Percentiles rank a stretch among this genome's conserved stretches.
These are phyloP conservation scores for Lobophora halterata DNA, from an alignment of 2,888 invertebrate genomes.

Conservation along the genomic window DNA sequence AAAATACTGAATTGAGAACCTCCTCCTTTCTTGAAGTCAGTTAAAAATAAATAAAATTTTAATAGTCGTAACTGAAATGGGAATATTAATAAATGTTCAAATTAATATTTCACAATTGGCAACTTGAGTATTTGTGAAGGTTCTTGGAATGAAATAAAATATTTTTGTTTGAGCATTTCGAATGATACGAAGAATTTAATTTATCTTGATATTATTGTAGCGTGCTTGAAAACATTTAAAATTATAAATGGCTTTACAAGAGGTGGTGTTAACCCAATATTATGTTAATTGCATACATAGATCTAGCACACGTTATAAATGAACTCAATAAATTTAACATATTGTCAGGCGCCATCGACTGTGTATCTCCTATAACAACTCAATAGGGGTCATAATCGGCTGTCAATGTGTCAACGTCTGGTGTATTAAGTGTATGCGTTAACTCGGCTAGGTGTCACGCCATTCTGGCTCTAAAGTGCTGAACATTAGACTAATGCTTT, in stretches of 20 bases:
- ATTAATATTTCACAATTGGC: conserved; percentile 28
- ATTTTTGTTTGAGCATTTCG: too few relatives aligned
- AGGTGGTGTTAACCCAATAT: conserved; percentile 18
- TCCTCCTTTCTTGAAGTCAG: too few relatives aligned
- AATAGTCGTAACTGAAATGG: conserved; percentile 45
- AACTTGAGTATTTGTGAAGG: conserved; percentile 9
- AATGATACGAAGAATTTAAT: too few relatives aligned
- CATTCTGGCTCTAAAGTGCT: conserved; percentile 61
- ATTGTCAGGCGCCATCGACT: conserved; percentile 43
- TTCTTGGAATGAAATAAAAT: conserved; percentile 11
- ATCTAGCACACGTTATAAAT: conserved; percentile 41
- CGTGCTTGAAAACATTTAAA: too few relatives aligned
- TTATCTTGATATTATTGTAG: too few relatives aligned
- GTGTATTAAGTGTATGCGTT: conserved; percentile 53
- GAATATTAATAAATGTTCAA: conserved; percentile 41
- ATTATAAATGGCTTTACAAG: conserved; percentile 12
- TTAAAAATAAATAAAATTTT: too few relatives aligned
- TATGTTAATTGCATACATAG: conserved; percentile 26
- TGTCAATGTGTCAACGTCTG: conserved; percentile 55
- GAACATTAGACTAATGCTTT: conserved; percentile 65
- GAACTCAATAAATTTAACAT: conserved; percentile 51
- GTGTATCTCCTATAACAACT: conserved; percentile 41
- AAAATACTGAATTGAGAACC: too few relatives aligned
- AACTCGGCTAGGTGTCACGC: conserved; percentile 47
- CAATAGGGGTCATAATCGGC: conserved; percentile 63